Conservation (phyloP, 2,113 vertebrate species). For the Phaethon lepturus region DNA sequence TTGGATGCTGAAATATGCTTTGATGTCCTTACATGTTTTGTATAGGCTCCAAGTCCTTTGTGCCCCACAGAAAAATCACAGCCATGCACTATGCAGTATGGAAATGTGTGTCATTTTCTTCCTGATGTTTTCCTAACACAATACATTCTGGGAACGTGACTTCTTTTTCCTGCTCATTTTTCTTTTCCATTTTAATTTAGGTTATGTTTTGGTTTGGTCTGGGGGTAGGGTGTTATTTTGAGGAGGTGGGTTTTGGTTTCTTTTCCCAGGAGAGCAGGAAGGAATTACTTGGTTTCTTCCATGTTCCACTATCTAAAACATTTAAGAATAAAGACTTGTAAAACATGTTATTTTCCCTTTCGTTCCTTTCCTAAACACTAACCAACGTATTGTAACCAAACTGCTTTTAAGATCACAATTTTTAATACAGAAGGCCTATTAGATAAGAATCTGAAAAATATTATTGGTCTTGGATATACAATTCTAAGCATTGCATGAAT, state of each 20-base stretch:
- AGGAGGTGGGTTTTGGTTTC: background rate
- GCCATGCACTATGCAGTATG: background rate
- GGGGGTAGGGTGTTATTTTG: fast-evolving
- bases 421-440: background rate
- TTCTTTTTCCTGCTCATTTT: background rate
- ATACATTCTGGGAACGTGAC: background rate
- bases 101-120: background rate
- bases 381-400: background rate
- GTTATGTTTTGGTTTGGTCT: background rate
- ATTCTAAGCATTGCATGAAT: background rate
- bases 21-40: background rate
- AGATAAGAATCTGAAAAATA: background rate
- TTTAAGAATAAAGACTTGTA: background rate
- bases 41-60: background rate
- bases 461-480: background rate
- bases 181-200: background rate
- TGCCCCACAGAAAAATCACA: constrained; percentile 15
- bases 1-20: constrained; percentile 6
- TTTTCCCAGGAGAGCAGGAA: background rate
- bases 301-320: background rate
- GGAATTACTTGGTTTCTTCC: background rate
- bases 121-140: background rate
- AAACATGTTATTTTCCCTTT: background rate
- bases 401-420: background rate
- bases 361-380: background rate